Percentiles rank a stretch among this genome's conserved stretches.
Evolutionary conservation across 2,888 invertebrate genomes (phyloP).

Genomic region (Chymomyza fuscimana): DNA sequence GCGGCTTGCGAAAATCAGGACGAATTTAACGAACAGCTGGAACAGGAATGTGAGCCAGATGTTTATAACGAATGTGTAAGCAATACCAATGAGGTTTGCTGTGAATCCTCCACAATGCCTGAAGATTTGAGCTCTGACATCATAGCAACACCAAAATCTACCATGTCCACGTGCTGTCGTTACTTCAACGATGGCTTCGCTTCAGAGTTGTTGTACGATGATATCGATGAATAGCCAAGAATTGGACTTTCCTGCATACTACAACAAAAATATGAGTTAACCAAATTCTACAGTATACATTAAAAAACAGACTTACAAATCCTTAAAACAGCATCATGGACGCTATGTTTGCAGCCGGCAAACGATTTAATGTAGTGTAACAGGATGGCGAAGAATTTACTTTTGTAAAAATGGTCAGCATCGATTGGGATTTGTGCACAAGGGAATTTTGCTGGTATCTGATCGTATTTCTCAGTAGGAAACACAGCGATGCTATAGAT

Average conservation of each 20-base stretch:
- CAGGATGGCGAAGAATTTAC: too few relatives aligned
- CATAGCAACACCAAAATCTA: not conserved
- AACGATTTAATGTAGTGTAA: too few relatives aligned
- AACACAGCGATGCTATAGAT: too few relatives aligned
- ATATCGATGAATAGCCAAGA: constrained; percentile 22
- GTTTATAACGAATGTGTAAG: constrained; percentile 22
- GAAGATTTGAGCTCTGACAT: not conserved
- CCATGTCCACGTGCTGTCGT: constrained; percentile 20
- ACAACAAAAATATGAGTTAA: constrained; percentile 25
- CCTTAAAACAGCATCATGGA: not conserved
- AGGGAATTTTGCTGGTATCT: too few relatives aligned
- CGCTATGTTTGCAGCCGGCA: too few relatives aligned
- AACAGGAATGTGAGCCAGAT: constrained; percentile 18
- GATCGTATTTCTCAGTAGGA: too few relatives aligned
- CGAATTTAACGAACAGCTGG: constrained; percentile 24
- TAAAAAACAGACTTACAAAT: constrained; percentile 6
- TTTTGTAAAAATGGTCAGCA: too few relatives aligned
- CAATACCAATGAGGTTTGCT: not conserved
- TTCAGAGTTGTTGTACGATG: constrained; percentile 38
- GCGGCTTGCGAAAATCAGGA: constrained; percentile 21
- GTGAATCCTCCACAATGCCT: not conserved
- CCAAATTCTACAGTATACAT: constrained; percentile 8
- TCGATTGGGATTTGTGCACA: too few relatives aligned
- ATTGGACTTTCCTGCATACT: not conserved
- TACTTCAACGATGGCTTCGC: constrained; percentile 52